phyloP scores from a whole-genome alignment of 1,140 invertebrate genomes.

The Leptopilina boulardi region DNA sequence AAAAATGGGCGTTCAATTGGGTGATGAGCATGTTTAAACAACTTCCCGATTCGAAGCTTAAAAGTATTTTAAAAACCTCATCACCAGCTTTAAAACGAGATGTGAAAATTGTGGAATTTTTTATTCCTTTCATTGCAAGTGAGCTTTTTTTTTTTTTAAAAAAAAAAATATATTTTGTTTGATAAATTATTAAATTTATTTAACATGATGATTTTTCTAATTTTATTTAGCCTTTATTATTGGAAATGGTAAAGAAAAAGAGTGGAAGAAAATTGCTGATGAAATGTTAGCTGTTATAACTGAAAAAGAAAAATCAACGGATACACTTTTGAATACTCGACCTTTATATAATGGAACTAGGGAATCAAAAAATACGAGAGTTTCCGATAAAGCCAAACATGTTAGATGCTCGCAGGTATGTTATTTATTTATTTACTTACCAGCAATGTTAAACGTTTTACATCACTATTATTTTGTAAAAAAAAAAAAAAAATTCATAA shows the following conservation, averaged over 20 bases:
- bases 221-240: constrained; percentile 63
- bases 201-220: constrained; percentile 9
- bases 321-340: constrained; percentile 64
- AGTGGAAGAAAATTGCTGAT: constrained; percentile 60
- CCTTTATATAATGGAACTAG: constrained; percentile 58
- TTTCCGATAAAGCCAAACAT: constrained; percentile 71
- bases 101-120: constrained; percentile 81
- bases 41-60: constrained; percentile 55
- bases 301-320: constrained; percentile 56
- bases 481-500: too few species aligned
- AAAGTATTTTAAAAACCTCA: constrained; percentile 79
- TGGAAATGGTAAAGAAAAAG: constrained; percentile 53
- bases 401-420: constrained; percentile 69
- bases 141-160: constrained; percentile 47
- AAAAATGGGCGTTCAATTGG: constrained; percentile 85
- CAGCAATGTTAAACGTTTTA: too few species aligned
- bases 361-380: constrained; percentile 56
- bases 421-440: too few species aligned
- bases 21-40: constrained; percentile 68
- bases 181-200: constrained; percentile 29
- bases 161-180: constrained; percentile 25
- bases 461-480: too few species aligned
- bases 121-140: constrained; percentile 83
- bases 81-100: constrained; percentile 84
- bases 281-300: constrained; percentile 72